These are phyloP conservation scores for Atherinosoma microstoma DNA, from an alignment of 2,797 vertebrate genomes.

Conservation along the genomic window DNA sequence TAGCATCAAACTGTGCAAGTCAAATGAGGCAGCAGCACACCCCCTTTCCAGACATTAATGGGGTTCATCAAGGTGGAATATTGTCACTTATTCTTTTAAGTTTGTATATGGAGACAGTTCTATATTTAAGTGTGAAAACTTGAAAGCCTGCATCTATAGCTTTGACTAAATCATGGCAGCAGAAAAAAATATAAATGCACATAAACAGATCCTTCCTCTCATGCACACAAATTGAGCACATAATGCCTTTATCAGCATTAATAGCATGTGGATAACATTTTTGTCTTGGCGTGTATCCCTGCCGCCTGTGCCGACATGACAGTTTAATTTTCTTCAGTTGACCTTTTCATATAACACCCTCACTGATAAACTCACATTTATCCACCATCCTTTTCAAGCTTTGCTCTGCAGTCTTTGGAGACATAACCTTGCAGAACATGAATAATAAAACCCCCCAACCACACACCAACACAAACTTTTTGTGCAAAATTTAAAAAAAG, in stretches of 20 bases:
- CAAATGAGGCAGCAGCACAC: no score
- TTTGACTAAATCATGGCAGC: not conserved
- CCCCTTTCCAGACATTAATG: no score
- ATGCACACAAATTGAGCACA: not conserved
- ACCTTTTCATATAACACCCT: slow-evolving; percentile 36
- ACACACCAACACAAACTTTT: not conserved
- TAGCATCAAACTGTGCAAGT: no score
- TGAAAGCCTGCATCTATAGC: not conserved
- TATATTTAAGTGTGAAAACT: no score
- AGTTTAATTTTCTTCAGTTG: slow-evolving; percentile 55
- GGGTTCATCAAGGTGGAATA: no score
- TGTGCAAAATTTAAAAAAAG: not conserved
- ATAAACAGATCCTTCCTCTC: not conserved
- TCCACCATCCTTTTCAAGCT: not conserved
- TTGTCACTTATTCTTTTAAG: no score
- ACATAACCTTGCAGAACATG: not conserved
- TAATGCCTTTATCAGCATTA: slow-evolving; percentile 1
- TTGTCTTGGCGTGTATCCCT: slow-evolving; percentile 4
- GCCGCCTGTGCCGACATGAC: slow-evolving; percentile 25
- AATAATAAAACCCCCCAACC: not conserved
- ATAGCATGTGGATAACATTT: not conserved
- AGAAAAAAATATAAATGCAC: not conserved
- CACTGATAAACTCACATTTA: slow-evolving; percentile 35
- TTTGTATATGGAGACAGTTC: no score
- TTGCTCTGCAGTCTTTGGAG: not conserved